Conservation (phyloP, 2,797 vertebrate genomes). For the Cyclura pinguis region DNA sequence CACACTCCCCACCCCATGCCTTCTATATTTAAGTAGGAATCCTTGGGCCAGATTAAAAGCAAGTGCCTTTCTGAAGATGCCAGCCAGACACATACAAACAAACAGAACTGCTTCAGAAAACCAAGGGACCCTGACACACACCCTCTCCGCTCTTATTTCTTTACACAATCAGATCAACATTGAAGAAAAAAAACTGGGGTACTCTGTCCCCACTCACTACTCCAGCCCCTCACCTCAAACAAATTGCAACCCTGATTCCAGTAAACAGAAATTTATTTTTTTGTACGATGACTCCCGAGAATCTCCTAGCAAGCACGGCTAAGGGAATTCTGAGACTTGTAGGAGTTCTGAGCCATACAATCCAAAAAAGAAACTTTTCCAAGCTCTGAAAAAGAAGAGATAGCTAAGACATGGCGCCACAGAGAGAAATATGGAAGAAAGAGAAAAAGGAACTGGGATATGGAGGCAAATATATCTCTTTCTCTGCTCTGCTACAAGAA, state of each 20-base stretch:
- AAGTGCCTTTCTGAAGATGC: background rate
- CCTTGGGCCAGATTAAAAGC: conserved; percentile 15
- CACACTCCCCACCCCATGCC: background rate
- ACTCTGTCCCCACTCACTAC: background rate
- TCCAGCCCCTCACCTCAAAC: too few species aligned
- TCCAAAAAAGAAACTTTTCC: background rate
- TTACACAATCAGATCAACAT: background rate
- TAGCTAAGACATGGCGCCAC: background rate
- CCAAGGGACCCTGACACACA: background rate
- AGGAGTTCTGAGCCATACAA: too few species aligned
- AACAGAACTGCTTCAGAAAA: background rate
- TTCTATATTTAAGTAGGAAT: conserved; percentile 33
- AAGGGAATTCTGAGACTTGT: too few species aligned
- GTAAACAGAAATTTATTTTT: too few species aligned
- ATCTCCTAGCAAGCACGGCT: too few species aligned
- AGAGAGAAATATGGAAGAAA: background rate
- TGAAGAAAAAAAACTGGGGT: background rate
- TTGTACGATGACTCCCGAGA: too few species aligned
- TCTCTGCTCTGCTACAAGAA: background rate
- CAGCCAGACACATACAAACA: background rate
- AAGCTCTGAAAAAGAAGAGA: too few species aligned
- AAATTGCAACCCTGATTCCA: too few species aligned
- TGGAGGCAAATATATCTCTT: background rate
- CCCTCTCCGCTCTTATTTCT: background rate
- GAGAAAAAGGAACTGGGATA: background rate